These are phyloP conservation scores for Planococcus citri DNA, from an alignment of 1,140 invertebrate genomes.

Conservation along the genomic window DNA sequence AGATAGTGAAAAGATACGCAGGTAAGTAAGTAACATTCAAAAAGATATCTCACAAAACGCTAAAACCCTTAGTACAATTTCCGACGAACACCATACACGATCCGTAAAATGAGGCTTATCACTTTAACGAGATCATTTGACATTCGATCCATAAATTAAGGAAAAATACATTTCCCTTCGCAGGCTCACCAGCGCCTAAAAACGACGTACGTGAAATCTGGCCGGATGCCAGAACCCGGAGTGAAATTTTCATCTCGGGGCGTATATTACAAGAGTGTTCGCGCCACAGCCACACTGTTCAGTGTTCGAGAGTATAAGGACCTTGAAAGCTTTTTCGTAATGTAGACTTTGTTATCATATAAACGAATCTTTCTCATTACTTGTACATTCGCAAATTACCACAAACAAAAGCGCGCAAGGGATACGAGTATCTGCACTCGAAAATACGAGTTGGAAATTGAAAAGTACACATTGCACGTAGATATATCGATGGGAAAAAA, in stretches of 20 bases:
- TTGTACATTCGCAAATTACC: not conserved
- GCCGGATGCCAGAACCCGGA: not conserved
- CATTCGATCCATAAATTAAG: not conserved
- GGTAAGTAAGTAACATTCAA: too few relatives aligned
- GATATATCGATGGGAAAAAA: not conserved
- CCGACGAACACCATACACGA: too few relatives aligned
- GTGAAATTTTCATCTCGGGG: not conserved
- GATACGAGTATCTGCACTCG: too few relatives aligned
- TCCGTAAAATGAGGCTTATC: slow-evolving; percentile 6
- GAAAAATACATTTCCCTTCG: not conserved
- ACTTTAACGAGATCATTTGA: not conserved
- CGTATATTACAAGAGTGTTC: not conserved
- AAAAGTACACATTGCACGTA: not conserved
- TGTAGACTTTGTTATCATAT: not conserved
- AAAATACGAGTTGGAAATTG: not conserved
- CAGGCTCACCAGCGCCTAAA: not conserved
- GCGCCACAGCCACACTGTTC: too few relatives aligned
- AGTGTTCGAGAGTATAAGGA: not conserved
- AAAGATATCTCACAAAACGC: too few relatives aligned
- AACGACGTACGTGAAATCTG: not conserved
- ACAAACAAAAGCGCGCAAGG: not conserved
- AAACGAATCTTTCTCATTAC: not conserved
- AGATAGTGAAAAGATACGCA: too few relatives aligned
- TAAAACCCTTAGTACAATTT: too few relatives aligned
- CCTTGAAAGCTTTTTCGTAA: not conserved